Conservation (phyloP, 2,797 vertebrate species). For the Synaphobranchus kaupii region DNA sequence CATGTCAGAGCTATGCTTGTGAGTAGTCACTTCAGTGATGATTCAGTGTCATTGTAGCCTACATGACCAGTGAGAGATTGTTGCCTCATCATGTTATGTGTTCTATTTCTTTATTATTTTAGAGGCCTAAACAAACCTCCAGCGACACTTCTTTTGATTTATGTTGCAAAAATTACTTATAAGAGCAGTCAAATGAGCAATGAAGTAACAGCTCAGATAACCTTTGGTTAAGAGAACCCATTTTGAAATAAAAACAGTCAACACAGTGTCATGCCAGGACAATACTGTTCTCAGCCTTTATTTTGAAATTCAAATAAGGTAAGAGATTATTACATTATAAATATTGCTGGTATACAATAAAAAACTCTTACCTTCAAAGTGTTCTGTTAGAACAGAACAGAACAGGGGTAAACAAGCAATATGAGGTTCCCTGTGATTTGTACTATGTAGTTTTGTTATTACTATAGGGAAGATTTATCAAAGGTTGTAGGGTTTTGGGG, state of each 20-base stretch:
- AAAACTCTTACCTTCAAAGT: not conserved
- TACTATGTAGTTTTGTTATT: not conserved
- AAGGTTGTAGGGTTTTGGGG: not conserved
- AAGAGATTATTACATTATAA: not conserved
- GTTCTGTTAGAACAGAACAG: too few relatives aligned
- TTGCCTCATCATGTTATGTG: not conserved
- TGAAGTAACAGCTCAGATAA: not conserved
- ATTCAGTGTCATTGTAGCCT: not conserved
- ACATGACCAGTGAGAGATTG: not conserved
- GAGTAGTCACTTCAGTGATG: constrained; percentile 9
- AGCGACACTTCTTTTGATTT: not conserved
- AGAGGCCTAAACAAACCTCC: not conserved
- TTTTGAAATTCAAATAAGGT: not conserved
- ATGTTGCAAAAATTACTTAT: not conserved
- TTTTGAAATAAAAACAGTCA: not conserved
- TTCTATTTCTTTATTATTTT: not conserved
- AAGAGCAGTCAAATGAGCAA: not conserved
- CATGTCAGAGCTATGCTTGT: not conserved
- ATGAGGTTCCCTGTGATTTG: not conserved
- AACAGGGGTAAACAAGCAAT: not conserved
- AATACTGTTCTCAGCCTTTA: not conserved
- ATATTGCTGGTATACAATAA: not conserved
- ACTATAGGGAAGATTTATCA: not conserved
- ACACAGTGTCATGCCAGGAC: not conserved
- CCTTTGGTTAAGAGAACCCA: not conserved